Evolutionary conservation across 2,797 vertebrate species (phyloP).

Genomic region (Myotis pilosus): DNA sequence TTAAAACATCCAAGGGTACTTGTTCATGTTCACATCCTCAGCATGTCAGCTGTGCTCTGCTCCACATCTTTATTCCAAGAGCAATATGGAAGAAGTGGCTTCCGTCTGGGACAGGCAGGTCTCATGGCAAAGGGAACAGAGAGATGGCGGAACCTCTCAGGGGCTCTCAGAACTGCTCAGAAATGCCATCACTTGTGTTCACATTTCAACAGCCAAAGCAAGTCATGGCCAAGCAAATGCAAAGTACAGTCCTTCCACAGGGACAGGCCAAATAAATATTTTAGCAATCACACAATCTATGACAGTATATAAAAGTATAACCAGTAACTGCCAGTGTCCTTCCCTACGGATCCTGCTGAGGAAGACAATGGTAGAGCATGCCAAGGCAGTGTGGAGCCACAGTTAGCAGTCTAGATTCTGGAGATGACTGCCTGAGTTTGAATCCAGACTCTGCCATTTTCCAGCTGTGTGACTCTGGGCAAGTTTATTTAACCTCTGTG

Average conservation of each 20-base stretch:
- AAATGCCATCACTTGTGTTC: background rate
- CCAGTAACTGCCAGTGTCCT: background rate
- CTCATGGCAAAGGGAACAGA: background rate
- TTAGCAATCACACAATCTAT: background rate
- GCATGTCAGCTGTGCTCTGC: background rate
- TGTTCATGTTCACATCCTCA: background rate
- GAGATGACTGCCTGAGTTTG: background rate
- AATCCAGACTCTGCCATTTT: background rate
- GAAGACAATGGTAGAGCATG: background rate
- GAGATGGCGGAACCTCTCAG: background rate
- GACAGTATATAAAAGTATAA: background rate
- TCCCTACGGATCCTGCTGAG: background rate
- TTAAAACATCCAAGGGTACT: background rate
- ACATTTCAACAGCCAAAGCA: background rate
- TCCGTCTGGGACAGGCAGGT: background rate
- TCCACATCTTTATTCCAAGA: background rate
- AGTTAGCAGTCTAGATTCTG: background rate
- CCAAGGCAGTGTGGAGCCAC: background rate
- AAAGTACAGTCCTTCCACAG: background rate
- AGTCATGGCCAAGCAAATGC: background rate
- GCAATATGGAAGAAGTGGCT: background rate
- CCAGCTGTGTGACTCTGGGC: background rate
- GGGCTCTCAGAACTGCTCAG: background rate
- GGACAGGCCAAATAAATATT: too few relatives aligned
- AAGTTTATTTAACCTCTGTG: background rate